Evolutionary conservation across 35 echinoderm and acorn worm species (phyloP).

Genomic region (Patiria miniata): DNA sequence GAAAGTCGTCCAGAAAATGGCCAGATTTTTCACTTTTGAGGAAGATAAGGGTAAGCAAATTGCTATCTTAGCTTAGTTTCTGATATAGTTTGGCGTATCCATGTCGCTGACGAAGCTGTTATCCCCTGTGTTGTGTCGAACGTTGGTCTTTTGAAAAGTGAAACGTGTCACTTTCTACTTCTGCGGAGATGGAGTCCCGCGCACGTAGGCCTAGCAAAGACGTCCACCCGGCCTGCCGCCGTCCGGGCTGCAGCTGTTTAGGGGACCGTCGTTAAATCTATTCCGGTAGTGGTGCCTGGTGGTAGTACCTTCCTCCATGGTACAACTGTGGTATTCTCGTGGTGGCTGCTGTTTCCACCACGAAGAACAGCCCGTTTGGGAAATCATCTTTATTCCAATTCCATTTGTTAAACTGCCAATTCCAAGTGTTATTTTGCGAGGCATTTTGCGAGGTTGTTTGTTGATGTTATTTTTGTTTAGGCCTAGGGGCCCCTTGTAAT

Average conservation of each 20-base stretch:
- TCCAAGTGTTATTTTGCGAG: too few relatives aligned
- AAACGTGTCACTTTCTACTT: conserved; percentile 9
- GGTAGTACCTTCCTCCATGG: too few relatives aligned
- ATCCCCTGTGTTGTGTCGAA: neutral
- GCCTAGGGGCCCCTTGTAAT: too few relatives aligned
- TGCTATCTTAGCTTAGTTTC: conserved; percentile 10
- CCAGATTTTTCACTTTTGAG: conserved; percentile 28
- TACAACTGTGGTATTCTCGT: too few relatives aligned
- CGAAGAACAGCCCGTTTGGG: too few relatives aligned
- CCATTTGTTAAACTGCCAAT: too few relatives aligned
- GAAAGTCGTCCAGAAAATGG: conserved; percentile 18
- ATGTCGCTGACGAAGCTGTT: neutral
- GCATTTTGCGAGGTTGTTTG: too few relatives aligned
- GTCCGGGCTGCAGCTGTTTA: neutral
- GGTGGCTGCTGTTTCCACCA: too few relatives aligned
- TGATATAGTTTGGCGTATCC: conserved; percentile 1
- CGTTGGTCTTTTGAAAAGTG: neutral
- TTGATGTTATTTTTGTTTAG: too few relatives aligned
- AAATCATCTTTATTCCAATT: too few relatives aligned
- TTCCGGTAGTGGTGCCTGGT: too few relatives aligned
- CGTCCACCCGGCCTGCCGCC: neutral
- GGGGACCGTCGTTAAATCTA: too few relatives aligned
- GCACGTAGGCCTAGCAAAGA: neutral
- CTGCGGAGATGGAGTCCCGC: neutral
- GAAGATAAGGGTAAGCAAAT: conserved; percentile 18